Percentiles rank a stretch among this genome's conserved stretches.
Evolutionary conservation across 2,797 vertebrate species (phyloP).

Genomic region (Clarias pachynema): DNA sequence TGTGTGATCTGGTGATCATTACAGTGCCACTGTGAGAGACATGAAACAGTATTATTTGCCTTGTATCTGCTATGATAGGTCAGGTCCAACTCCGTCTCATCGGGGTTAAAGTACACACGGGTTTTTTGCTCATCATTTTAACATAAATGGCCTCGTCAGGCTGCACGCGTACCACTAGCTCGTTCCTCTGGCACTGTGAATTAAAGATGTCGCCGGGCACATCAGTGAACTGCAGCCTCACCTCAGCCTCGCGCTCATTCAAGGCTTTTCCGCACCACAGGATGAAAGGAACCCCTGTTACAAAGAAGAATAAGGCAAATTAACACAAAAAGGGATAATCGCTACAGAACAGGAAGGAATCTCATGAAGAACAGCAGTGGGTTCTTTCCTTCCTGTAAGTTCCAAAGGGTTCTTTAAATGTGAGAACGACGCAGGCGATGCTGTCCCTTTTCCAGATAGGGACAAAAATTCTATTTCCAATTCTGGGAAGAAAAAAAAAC

Average conservation of each 20-base stretch:
- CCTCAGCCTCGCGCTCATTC: conserved; percentile 93
- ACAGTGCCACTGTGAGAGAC: neutral
- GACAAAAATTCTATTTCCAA: conserved; percentile 93
- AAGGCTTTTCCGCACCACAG: conserved; percentile 93
- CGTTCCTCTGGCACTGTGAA: conserved; percentile 84
- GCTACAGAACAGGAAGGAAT: neutral
- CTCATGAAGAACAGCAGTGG: neutral
- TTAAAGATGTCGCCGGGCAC: conserved; percentile 91
- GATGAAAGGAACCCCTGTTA: conserved; percentile 86
- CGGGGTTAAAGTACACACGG: conserved; percentile 86
- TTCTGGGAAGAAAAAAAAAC: conserved; percentile 67
- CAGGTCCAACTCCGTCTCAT: conserved; percentile 92
- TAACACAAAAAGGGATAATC: neutral
- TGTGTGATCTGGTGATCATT: neutral
- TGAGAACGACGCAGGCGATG: conserved; percentile 86
- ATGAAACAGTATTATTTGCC: conserved; percentile 61
- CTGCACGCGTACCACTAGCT: conserved; percentile 91
- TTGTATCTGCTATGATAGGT: conserved; percentile 92
- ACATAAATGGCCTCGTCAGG: conserved; percentile 91
- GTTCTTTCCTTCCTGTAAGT: conserved; percentile 77
- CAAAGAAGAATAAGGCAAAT: neutral
- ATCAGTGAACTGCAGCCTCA: conserved; percentile 89
- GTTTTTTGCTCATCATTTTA: conserved; percentile 97
- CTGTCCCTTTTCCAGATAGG: conserved; percentile 95
- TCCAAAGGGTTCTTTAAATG: conserved; percentile 95